phyloP scores from a whole-genome alignment of 2,888 invertebrate species.

The Drosophila mulleri region DNA sequence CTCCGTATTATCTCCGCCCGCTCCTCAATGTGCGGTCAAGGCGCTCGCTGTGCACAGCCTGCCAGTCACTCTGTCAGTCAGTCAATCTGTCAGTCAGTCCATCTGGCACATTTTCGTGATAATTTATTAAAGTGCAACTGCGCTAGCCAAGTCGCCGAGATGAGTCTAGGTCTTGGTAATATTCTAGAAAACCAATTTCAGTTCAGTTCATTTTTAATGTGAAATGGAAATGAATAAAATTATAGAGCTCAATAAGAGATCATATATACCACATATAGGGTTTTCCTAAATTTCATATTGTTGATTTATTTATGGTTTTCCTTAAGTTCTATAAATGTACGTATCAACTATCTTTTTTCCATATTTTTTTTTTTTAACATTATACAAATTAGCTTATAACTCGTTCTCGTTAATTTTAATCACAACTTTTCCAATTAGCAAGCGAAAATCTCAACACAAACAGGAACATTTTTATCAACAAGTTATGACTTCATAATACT shows the following conservation, averaged over 20 bases:
- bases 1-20: conserved; percentile 13
- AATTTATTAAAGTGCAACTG: conserved; percentile 42
- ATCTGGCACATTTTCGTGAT: conserved; percentile 35
- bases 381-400: not conserved
- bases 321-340: not conserved
- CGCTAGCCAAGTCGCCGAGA: conserved; percentile 4
- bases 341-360: not conserved
- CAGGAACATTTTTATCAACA: too few relatives aligned
- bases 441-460: not conserved
- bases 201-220: not conserved
- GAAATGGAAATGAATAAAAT: not conserved
- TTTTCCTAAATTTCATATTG: not conserved
- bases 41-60: conserved; percentile 23
- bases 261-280: not conserved
- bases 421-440: conserved; percentile 7
- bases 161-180: not conserved
- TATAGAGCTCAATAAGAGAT: not conserved
- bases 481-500: too few relatives aligned
- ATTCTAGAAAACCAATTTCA: not conserved
- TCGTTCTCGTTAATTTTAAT: not conserved
- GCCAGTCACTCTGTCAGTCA: conserved; percentile 20
- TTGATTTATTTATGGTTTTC: not conserved
- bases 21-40: conserved; percentile 36
- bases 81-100: conserved; percentile 19
- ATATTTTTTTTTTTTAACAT: not conserved